Percentiles rank a stretch among this genome's conserved stretches.
These are phyloP conservation scores for Smittia aterrima DNA, from an alignment of 2,888 invertebrate species.

Conservation along the genomic window DNA sequence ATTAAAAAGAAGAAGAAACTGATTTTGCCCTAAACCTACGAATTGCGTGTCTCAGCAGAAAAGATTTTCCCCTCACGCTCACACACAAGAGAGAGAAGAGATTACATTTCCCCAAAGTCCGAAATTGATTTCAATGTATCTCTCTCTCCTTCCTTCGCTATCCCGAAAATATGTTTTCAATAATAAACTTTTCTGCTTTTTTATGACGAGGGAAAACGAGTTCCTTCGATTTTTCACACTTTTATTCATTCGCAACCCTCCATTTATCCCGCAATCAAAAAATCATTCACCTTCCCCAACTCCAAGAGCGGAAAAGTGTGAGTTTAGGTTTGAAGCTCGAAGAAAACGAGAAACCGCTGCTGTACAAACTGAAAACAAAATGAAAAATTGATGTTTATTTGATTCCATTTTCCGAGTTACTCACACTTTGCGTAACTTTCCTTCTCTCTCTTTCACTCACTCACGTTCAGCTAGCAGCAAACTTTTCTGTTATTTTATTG, in stretches of 20 bases:
- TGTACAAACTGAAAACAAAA: conserved; percentile 19
- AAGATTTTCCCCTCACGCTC: neutral
- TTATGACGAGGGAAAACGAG: neutral
- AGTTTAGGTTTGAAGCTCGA: neutral
- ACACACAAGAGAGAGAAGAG: too few species aligned
- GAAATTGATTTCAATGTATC: neutral
- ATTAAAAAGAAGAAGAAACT: too few species aligned
- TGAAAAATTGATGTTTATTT: conserved; percentile 26
- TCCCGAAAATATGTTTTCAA: conserved; percentile 7
- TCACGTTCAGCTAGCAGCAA: neutral
- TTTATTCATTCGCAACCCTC: conserved; percentile 4
- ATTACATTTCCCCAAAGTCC: neutral
- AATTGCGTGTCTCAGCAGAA: neutral
- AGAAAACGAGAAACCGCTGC: neutral
- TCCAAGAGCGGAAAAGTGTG: neutral
- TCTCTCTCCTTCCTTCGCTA: neutral
- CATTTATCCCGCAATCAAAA: neutral
- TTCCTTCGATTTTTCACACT: neutral
- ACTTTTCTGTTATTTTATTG: conserved; percentile 25
- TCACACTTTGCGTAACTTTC: neutral
- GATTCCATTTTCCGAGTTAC: neutral
- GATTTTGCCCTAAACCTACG: neutral
- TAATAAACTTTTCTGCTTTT: conserved; percentile 16
- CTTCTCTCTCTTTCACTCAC: neutral
- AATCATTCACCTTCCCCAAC: neutral